Base-by-base conservation (phyloP, 2,888 invertebrate species). In the Adelognathus sp. region DNA sequence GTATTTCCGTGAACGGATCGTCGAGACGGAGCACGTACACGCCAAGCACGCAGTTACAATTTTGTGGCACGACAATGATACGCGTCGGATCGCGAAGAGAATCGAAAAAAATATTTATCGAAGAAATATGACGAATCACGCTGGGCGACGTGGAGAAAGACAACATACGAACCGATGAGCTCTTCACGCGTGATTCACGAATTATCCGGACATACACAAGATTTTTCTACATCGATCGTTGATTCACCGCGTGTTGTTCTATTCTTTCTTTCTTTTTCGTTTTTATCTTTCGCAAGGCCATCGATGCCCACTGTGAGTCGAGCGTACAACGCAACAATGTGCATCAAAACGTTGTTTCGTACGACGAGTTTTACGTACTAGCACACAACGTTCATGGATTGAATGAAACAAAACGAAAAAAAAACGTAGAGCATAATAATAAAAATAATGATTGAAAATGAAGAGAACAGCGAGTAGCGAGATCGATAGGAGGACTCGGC, bases 1-100 rank as follows among this genome's bases (percentile, higher is more conserved):
- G 76, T 79, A 76, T 79, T 79, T 79, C 76, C 79, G 71, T 79
- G n/a, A 79, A 76, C 41, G 39, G 67, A 33, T 33, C 27, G 67
- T 72, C 9, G 14, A 70, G 66, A 36, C 74, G n/a, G n/a, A 70
- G 29, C 72, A 71, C 75, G 46, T 52, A 76, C 58, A 72, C 72
- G 63, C 16, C n/a, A 33, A 72, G 76, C 75, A 61, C 71, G 14
- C 27, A 63, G 44, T 44, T 18, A 21, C 50, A 50, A 61, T 46
- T 54, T 16, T 31, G 63, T 52, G 50, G 41, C 41, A 41, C 36
- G 33, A n/a, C n/a, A 29, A 21, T 29, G 56, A 46, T 9, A 46
- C 27, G n/a, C 21, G 54, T 14, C 36, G 27, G 11, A 2, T 21
- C n/a, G 6, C 18, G 2, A 21, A 27, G 27, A 16, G 14, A 16